These are phyloP conservation scores for Tetrapedia diversipes DNA, from an alignment of 2,888 invertebrate species.

Conservation along the genomic window DNA sequence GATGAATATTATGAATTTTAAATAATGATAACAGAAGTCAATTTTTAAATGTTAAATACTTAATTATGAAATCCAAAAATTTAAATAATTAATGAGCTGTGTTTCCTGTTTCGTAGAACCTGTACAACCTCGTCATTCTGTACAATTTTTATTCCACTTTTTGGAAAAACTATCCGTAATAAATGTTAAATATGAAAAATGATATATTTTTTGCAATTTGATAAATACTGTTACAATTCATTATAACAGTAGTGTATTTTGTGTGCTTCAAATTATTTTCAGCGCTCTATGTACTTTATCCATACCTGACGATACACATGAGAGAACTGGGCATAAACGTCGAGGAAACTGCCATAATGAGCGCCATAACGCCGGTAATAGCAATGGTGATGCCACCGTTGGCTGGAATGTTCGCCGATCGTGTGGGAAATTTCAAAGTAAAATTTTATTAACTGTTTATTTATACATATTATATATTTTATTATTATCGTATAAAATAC, in stretches of 20 bases:
- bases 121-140: too few species aligned
- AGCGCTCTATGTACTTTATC: slow-evolving; percentile 91
- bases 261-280: slow-evolving; percentile 66
- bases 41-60: too few species aligned
- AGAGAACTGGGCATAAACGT: slow-evolving; percentile 90
- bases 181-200: too few species aligned
- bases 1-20: too few species aligned
- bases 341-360: slow-evolving; percentile 92
- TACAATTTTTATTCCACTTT: too few species aligned
- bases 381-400: slow-evolving; percentile 91
- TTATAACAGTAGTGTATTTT: neutral
- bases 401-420: slow-evolving; percentile 90
- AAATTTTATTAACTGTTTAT: neutral
- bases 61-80: too few species aligned
- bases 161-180: too few species aligned
- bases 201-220: neutral
- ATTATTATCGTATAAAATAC: too few species aligned
- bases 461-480: too few species aligned
- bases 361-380: slow-evolving; percentile 89
- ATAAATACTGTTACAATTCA: neutral
- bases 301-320: slow-evolving; percentile 92
- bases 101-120: too few species aligned
- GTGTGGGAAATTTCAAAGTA: slow-evolving; percentile 92
- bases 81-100: too few species aligned
- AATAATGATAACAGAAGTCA: too few species aligned